Evolutionary conservation across 2,113 vertebrate species (phyloP).

Genomic region (Pelodiscus sinensis): DNA sequence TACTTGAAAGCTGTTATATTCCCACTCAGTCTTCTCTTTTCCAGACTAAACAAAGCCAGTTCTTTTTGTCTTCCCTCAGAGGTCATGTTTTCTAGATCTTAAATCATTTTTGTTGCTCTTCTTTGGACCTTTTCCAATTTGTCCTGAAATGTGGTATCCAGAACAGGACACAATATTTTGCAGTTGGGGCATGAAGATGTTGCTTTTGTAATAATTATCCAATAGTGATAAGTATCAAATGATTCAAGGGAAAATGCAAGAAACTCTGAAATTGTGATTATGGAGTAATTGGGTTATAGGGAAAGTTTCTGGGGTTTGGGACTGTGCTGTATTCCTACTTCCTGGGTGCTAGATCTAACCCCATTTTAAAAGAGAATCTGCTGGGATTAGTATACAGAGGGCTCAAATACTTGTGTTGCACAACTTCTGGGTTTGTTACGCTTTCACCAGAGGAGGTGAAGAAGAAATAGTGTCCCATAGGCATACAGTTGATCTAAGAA

Average conservation of each 20-base stretch:
- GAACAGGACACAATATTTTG: too few species aligned
- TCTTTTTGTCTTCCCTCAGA: too few species aligned
- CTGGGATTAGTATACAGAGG: rapidly evolving
- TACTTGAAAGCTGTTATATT: too few species aligned
- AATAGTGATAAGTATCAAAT: not conserved
- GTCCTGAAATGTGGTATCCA: too few species aligned
- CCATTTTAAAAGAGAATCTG: not conserved
- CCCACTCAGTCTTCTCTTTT: too few species aligned
- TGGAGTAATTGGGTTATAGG: not conserved
- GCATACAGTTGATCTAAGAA: not conserved
- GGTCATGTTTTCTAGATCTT: too few species aligned
- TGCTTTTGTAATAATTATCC: not conserved
- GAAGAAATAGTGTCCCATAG: not conserved
- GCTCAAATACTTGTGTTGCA: not conserved
- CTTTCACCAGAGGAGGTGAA: not conserved
- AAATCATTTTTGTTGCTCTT: too few species aligned
- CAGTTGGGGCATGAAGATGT: not conserved
- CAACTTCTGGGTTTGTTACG: not conserved
- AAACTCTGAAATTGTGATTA: not conserved
- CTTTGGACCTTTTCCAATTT: too few species aligned
- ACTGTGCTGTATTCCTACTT: not conserved
- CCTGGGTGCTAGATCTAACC: not conserved
- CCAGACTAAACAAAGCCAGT: too few species aligned
- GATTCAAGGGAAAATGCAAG: not conserved
- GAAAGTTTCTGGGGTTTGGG: not conserved